Conservation (phyloP, 2,888 invertebrate species). For the Sinotaia quadrata region DNA sequence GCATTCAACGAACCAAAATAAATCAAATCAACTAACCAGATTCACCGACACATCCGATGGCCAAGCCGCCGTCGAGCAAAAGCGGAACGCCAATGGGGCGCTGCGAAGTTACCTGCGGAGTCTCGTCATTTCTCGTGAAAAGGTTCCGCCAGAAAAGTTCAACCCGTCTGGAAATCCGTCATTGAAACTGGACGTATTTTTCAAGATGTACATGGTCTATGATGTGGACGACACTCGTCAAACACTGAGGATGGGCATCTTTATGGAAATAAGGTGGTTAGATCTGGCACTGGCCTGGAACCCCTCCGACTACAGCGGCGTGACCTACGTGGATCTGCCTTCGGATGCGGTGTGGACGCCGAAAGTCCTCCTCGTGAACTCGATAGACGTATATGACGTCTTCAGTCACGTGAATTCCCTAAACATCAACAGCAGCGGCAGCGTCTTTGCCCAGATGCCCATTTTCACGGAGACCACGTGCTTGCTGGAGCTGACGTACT, state of each 20-base stretch:
- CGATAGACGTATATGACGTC: slow-evolving; percentile 1
- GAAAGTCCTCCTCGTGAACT: slow-evolving; percentile 6
- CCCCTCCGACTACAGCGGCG: slow-evolving; percentile 10
- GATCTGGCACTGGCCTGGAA: slow-evolving; percentile 26
- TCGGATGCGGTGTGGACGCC: slow-evolving; percentile 9
- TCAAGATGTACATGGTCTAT: slow-evolving; percentile 4
- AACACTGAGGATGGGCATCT: slow-evolving; percentile 9
- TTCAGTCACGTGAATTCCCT: background rate
- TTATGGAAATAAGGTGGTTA: slow-evolving; percentile 4
- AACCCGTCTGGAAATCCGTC: background rate
- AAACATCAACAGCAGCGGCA: background rate
- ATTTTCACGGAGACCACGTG: slow-evolving; percentile 15
- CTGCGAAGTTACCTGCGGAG: background rate
- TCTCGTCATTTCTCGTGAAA: background rate
- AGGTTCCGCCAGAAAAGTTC: background rate
- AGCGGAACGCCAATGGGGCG: background rate
- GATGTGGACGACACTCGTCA: slow-evolving; percentile 24
- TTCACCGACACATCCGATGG: background rate
- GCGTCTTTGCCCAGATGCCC: background rate
- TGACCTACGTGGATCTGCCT: background rate
- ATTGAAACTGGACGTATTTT: background rate
- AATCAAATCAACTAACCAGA: too few relatives aligned
- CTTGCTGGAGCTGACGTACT: slow-evolving; percentile 16
- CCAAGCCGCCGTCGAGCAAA: background rate
- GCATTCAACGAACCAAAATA: too few relatives aligned